A percentile compares a stretch with the other conserved stretches of the same genome.
Conservation (phyloP, 2,797 vertebrate genomes). For the Echeneis naucrates region DNA sequence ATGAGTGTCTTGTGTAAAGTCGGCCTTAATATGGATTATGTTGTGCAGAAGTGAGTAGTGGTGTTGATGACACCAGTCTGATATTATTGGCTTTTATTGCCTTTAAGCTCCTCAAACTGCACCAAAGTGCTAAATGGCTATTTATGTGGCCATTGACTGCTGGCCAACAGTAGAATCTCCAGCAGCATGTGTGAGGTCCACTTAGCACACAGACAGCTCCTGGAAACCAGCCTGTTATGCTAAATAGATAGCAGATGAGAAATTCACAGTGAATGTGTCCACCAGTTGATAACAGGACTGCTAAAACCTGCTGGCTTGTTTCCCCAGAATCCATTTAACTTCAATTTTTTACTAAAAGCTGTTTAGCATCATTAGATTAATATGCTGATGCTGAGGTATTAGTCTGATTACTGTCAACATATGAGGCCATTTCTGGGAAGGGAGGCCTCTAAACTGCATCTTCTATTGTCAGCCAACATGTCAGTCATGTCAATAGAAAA, state of each 20-base stretch:
- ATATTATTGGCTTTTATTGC: constrained; percentile 10
- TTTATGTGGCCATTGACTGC: constrained; percentile 42
- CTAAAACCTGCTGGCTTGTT: constrained; percentile 22
- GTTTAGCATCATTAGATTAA: background rate
- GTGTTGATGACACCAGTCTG: constrained; percentile 16
- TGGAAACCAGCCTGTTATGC: constrained; percentile 48
- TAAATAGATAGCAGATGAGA: constrained; percentile 29
- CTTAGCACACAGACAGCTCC: constrained; percentile 33
- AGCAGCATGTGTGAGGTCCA: constrained; percentile 50
- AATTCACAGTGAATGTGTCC: constrained; percentile 4
- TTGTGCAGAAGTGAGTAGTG: constrained; percentile 2
- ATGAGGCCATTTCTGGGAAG: background rate
- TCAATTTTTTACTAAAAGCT: background rate
- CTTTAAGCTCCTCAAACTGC: constrained; percentile 25
- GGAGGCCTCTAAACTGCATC: background rate
- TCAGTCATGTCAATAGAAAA: background rate
- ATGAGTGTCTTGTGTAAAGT: background rate
- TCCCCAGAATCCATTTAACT: background rate
- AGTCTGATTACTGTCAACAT: background rate
- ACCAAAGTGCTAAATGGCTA: constrained; percentile 17
- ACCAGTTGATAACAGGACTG: constrained; percentile 9
- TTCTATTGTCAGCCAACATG: background rate
- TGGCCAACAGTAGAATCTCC: constrained; percentile 33
- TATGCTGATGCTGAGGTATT: background rate
- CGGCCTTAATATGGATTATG: background rate